Base-by-base conservation (phyloP, 1,140 invertebrate genomes). In the Hypothenemus hampei region DNA sequence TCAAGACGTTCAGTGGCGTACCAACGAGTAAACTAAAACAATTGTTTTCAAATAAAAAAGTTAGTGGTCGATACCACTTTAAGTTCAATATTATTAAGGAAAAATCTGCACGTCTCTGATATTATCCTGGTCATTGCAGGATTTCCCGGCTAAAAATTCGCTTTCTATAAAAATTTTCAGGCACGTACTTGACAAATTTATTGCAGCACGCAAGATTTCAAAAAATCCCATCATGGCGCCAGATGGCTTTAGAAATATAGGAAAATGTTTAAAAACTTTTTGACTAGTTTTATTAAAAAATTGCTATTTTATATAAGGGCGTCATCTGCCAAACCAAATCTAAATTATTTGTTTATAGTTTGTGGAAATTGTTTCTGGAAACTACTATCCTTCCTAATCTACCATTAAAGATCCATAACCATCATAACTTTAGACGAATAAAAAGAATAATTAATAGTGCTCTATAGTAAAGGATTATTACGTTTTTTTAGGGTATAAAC, bases 101-200 rank as follows among this genome's bases (percentile, higher is more conserved):
- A 41, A 41, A 4, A 20, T 41, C 3, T 16, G 47, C 6, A 49
- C 47, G 47, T 49, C 47, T 7, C 33, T 49, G 47, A 33, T 3
- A 22, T 48, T 54, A 43, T 46, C 29, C 43, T 39, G 51, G 43
- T 44, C 43, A 23, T 37, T 43, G 15, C 43, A 37, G 43, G 51
- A 54, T 46, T 54, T 22, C 40, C 22, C 51, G 24, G n/a, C 29
- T 20, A 45, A n/a, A 40, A 31, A 53, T 45, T 56, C 36, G 36
- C 46, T 56, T 56, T 49, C 40, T 49, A 46, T 36, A 41, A 48
- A 31, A 46, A 44, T 56, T 56, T 56, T 49, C 45, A 56, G 54
- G 54, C 54, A 56, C 54, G 54, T 56, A 56, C 37, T 56, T 48
- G 45, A 49, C 45, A 56, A 49, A 56, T 56, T 56, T 56, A 56